Evolutionary conservation across 2,888 invertebrate species (phyloP).

Genomic region (Andrena camellia): DNA sequence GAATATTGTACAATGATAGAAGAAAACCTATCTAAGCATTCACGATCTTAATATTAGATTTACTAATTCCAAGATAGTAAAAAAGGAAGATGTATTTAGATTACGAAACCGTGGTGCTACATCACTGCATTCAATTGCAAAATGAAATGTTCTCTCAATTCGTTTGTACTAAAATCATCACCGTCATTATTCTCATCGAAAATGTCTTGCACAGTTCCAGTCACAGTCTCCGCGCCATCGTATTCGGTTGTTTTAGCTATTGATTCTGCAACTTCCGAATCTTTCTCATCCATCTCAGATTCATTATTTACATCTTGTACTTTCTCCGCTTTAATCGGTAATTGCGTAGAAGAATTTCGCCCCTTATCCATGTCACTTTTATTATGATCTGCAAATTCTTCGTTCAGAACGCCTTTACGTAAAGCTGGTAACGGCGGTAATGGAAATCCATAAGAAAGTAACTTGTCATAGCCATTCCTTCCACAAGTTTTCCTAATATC

Average conservation of each 20-base stretch:
- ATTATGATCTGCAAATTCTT: slow-evolving; percentile 45
- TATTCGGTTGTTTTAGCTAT: slow-evolving; percentile 37
- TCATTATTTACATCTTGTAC: slow-evolving; percentile 24
- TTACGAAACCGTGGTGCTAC: slow-evolving; percentile 62
- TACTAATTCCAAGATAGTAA: slow-evolving; percentile 43
- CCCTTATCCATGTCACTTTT: slow-evolving; percentile 33
- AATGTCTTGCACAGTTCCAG: slow-evolving; percentile 82
- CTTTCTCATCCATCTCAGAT: slow-evolving; percentile 29
- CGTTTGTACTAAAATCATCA: slow-evolving; percentile 77
- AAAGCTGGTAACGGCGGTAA: slow-evolving; percentile 74
- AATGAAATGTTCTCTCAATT: slow-evolving; percentile 76
- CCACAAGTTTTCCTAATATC: slow-evolving; percentile 76
- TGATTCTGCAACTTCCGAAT: slow-evolving; percentile 16
- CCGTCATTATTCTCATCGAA: slow-evolving; percentile 80
- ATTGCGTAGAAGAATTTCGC: slow-evolving; percentile 6
- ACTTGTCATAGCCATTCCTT: slow-evolving; percentile 74
- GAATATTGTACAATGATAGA: slow-evolving; percentile 59
- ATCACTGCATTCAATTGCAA: slow-evolving; percentile 68
- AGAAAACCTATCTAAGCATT: slow-evolving; percentile 34
- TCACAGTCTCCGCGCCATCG: slow-evolving; percentile 70
- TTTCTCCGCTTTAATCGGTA: slow-evolving; percentile 22
- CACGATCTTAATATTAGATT: slow-evolving; percentile 40
- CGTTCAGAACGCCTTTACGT: slow-evolving; percentile 53
- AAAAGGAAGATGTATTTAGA: slow-evolving; percentile 44
- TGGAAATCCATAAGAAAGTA: slow-evolving; percentile 77